phyloP scores from a whole-genome alignment of 2,113 vertebrate species.

The Hepsetus odoe region DNA sequence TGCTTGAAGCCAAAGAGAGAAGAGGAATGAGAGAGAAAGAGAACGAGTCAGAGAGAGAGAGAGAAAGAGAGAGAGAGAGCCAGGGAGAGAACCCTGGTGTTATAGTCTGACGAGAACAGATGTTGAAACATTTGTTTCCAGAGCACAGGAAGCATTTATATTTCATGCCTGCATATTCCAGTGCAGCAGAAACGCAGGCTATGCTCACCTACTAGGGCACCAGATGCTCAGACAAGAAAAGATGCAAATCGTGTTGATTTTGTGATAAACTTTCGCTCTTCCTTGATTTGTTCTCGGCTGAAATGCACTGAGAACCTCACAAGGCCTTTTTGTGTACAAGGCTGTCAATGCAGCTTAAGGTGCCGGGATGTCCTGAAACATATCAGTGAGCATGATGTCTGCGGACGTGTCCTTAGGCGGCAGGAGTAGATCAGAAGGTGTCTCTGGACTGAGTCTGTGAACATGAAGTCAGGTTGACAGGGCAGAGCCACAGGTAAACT shows the following conservation, averaged over 20 bases:
- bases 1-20: constrained; percentile 61
- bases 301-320: background rate
- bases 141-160: constrained; percentile 64
- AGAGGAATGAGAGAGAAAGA: constrained; percentile 4
- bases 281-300: background rate
- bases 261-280: background rate
- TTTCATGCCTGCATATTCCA: constrained; percentile 54
- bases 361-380: background rate
- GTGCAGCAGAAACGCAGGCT: background rate
- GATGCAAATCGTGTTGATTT: background rate
- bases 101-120: constrained; percentile 62
- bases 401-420: background rate
- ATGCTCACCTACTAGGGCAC: background rate
- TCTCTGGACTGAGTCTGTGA: background rate
- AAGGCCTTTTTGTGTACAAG: background rate
- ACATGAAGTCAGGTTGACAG: background rate
- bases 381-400: background rate
- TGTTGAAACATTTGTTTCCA: constrained; percentile 57
- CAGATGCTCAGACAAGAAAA: background rate
- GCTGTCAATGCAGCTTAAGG: background rate
- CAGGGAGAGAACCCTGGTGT: constrained; percentile 51
- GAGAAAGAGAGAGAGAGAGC: constrained; percentile 43
- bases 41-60: background rate
- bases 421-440: background rate
- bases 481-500: too few species aligned